Conservation (phyloP, 2,113 vertebrate genomes). For the Pelodiscus sinensis region DNA sequence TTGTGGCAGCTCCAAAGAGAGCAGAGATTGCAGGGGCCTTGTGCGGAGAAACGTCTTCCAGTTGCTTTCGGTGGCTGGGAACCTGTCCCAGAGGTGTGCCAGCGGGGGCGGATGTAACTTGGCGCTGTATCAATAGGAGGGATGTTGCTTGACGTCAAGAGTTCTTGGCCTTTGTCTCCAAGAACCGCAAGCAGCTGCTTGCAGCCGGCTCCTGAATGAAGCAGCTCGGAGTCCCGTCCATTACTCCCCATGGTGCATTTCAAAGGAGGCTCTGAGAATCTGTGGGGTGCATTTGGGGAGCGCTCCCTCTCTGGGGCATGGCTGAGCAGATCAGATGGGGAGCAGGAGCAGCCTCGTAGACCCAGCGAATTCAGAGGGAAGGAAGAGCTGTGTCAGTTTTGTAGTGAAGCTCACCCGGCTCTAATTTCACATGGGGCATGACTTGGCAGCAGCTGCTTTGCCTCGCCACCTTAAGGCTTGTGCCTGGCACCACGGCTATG, state of each 20-base stretch:
- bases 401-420: too few species aligned
- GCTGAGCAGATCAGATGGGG: neutral
- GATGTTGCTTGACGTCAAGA: neutral
- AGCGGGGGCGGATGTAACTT: neutral
- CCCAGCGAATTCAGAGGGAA: neutral
- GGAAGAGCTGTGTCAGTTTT: too few species aligned
- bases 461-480: too few species aligned
- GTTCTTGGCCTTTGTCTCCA: neutral
- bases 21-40: neutral
- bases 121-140: neutral
- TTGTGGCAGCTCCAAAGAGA: neutral
- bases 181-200: neutral
- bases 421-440: too few species aligned
- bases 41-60: neutral
- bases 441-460: too few species aligned
- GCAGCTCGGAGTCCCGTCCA: neutral
- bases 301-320: neutral
- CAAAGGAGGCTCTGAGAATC: neutral
- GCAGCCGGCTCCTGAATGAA: neutral
- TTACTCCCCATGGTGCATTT: too few species aligned
- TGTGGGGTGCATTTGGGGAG: neutral
- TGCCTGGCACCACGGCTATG: too few species aligned
- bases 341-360: neutral
- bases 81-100: neutral
- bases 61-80: neutral